Percentiles rank a stretch among this genome's conserved stretches.
Conservation (phyloP, 2,888 invertebrate species). For the Rhabditophanes sp. region DNA sequence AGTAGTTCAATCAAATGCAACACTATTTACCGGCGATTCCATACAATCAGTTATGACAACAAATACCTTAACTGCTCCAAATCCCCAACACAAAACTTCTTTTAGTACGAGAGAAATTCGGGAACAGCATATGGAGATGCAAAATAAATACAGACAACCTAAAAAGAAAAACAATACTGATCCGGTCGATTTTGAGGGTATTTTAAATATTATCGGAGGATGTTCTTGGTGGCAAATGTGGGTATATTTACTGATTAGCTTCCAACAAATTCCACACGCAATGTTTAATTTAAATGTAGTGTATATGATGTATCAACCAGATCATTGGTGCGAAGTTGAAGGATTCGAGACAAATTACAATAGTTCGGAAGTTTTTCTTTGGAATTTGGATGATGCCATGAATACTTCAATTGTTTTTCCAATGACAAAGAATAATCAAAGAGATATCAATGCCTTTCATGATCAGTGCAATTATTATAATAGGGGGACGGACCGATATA, state of each 20-base stretch:
- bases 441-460: constrained; percentile 18
- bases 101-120: constrained; percentile 32
- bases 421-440: constrained; percentile 20
- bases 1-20: no score
- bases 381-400: constrained; percentile 26
- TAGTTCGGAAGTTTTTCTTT: no score
- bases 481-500: constrained; percentile 23
- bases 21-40: no score
- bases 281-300: constrained; percentile 42
- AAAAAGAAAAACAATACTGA: constrained; percentile 28
- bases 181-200: constrained; percentile 44
- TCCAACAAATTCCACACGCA: constrained; percentile 44
- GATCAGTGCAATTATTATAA: constrained; percentile 36
- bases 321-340: constrained; percentile 35
- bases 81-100: constrained; percentile 22
- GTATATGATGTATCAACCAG: constrained; percentile 26
- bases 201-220: constrained; percentile 43
- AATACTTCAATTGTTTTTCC: constrained; percentile 32
- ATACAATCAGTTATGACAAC: no score
- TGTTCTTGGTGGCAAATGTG: constrained; percentile 44
- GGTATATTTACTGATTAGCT: constrained; percentile 40
- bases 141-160: constrained; percentile 28
- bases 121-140: constrained; percentile 38
- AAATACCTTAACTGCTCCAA: no score
- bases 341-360: constrained; percentile 18